Conservation (phyloP, 2,113 vertebrate genomes). For the Xyliphius kryptos region DNA sequence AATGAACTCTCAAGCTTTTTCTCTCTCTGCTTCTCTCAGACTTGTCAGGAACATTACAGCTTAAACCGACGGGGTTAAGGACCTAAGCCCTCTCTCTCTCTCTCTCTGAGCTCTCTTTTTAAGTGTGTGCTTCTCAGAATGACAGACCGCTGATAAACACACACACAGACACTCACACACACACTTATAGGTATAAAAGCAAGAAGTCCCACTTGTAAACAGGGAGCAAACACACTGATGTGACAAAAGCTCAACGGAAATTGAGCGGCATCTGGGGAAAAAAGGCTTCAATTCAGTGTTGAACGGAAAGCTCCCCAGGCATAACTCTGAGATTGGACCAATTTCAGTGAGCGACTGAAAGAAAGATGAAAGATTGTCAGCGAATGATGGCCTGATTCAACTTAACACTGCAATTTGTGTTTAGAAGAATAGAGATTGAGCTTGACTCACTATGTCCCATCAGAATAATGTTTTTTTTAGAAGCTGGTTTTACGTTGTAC, state of each 20-base stretch:
- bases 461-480: too few relatives aligned
- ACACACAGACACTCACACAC: constrained; percentile 21
- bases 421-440: too few relatives aligned
- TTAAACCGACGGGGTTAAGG: constrained; percentile 46
- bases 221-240: constrained; percentile 42
- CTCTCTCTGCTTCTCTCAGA: constrained; percentile 13
- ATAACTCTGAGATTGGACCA: constrained; percentile 24
- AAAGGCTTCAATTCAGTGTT: constrained; percentile 34
- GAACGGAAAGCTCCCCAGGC: constrained; percentile 26
- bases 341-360: not conserved
- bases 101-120: constrained; percentile 15
- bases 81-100: constrained; percentile 40
- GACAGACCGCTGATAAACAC: constrained; percentile 38
- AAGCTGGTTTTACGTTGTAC: too few relatives aligned
- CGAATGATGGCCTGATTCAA: not conserved
- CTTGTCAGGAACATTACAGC: constrained; percentile 42
- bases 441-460: too few relatives aligned
- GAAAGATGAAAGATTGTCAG: not conserved
- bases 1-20: constrained; percentile 3
- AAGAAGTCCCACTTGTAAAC: constrained; percentile 39
- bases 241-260: constrained; percentile 45
- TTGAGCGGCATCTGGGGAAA: constrained; percentile 39
- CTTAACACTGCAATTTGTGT: not conserved
- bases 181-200: constrained; percentile 26
- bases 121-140: constrained; percentile 19